These are phyloP conservation scores for Aricia agestis DNA, from an alignment of 1,140 invertebrate genomes.

Conservation along the genomic window DNA sequence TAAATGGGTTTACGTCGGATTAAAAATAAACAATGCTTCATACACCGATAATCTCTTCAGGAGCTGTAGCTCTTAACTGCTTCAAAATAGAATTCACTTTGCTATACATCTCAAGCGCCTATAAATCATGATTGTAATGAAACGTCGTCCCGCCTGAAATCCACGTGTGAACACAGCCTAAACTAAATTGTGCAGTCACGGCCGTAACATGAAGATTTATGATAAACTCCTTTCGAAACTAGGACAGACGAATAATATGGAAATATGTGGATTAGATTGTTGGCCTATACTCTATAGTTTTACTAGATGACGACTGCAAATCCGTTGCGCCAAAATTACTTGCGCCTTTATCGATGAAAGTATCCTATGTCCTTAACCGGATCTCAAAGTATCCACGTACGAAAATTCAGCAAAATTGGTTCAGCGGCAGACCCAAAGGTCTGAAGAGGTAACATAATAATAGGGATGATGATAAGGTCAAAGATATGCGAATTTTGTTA, in stretches of 20 bases:
- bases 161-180: constrained; percentile 34
- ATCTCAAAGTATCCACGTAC: no score
- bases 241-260: neutral
- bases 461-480: no score
- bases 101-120: constrained; percentile 27
- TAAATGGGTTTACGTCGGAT: constrained; percentile 6
- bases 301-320: no score
- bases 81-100: neutral
- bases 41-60: neutral
- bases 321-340: no score
- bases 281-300: no score
- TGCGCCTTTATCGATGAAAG: no score
- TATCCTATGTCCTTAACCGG: no score
- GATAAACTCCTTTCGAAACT: neutral
- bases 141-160: constrained; percentile 44
- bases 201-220: constrained; percentile 33
- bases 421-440: no score
- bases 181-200: constrained; percentile 36
- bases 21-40: constrained; percentile 12
- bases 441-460: no score
- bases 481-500: no score
- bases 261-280: no score
- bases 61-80: neutral
- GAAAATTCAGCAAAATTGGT: no score
- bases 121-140: constrained; percentile 64